phyloP scores from a whole-genome alignment of 2,113 vertebrate genomes.

The Sprattus sprattus region DNA sequence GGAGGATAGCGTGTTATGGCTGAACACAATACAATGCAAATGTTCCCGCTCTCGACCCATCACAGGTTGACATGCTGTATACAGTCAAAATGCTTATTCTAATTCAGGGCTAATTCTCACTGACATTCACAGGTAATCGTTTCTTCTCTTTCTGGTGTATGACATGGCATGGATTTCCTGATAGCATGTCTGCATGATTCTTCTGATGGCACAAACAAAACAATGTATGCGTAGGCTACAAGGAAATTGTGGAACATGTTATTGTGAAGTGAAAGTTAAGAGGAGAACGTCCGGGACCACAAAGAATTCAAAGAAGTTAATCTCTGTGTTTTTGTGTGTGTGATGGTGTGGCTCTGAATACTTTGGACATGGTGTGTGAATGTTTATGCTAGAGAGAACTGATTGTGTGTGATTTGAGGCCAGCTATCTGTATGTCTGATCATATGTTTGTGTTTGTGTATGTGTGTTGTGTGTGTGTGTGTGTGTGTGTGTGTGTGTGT shows the following conservation, averaged over 20 bases:
- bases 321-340: background rate
- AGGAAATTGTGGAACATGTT: conserved; percentile 34
- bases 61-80: too few species aligned
- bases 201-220: conserved; percentile 32
- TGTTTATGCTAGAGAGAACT: background rate
- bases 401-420: conserved; percentile 35
- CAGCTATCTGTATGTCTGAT: background rate
- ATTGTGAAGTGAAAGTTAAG: conserved; percentile 25
- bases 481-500: conserved; percentile 34
- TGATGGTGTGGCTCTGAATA: background rate
- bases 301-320: conserved; percentile 20
- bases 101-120: too few species aligned
- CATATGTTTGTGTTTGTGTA: background rate
- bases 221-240: conserved; percentile 42
- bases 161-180: background rate
- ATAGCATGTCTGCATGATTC: conserved; percentile 41
- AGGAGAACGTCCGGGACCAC: conserved; percentile 35
- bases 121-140: too few species aligned
- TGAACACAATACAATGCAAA: too few species aligned
- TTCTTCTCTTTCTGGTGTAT: background rate
- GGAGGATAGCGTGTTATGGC: too few species aligned
- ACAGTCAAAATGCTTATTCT: too few species aligned
- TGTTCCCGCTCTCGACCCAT: too few species aligned
- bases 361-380: background rate
- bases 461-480: background rate